A percentile compares a stretch with the other conserved stretches of the same genome.
phyloP scores from a whole-genome alignment of 2,113 vertebrate species.

The Xyliphius kryptos region DNA sequence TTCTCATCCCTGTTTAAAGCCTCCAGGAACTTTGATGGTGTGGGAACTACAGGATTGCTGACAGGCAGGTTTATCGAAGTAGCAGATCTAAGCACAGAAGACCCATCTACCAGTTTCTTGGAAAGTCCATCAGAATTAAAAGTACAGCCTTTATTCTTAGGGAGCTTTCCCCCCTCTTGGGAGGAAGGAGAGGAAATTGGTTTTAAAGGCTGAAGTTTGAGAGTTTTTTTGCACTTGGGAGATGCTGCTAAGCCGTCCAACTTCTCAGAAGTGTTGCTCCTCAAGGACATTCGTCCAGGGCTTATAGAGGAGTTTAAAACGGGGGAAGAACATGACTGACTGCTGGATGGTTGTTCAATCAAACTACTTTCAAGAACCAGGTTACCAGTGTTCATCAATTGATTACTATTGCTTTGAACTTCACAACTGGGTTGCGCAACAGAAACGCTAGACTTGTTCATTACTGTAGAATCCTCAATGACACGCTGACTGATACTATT shows the following conservation, averaged over 20 bases:
- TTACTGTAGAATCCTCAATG: slow-evolving; percentile 10
- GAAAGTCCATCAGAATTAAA: too few species aligned
- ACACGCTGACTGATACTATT: neutral
- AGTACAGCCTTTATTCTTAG: too few species aligned
- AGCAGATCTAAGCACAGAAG: too few species aligned
- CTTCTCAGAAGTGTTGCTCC: slow-evolving; percentile 10
- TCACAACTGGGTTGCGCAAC: slow-evolving; percentile 22
- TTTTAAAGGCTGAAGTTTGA: too few species aligned
- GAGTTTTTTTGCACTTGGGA: too few species aligned
- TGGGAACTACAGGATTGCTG: slow-evolving; percentile 52
- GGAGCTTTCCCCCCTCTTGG: too few species aligned
- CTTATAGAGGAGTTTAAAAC: neutral
- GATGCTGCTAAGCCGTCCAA: slow-evolving; percentile 24
- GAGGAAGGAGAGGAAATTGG: too few species aligned
- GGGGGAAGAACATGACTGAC: neutral
- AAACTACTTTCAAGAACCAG: slow-evolving; percentile 57
- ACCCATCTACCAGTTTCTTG: too few species aligned
- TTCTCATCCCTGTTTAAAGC: slow-evolving; percentile 79
- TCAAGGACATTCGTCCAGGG: slow-evolving; percentile 30
- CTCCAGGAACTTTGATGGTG: slow-evolving; percentile 78
- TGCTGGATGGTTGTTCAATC: slow-evolving; percentile 10
- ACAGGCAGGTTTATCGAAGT: slow-evolving; percentile 42
- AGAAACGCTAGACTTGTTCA: too few species aligned
- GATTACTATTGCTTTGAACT: slow-evolving; percentile 22
- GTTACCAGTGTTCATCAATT: slow-evolving; percentile 35